Evolutionary conservation across 2,888 invertebrate species (phyloP).

Genomic region (Dynastes hyllus): DNA sequence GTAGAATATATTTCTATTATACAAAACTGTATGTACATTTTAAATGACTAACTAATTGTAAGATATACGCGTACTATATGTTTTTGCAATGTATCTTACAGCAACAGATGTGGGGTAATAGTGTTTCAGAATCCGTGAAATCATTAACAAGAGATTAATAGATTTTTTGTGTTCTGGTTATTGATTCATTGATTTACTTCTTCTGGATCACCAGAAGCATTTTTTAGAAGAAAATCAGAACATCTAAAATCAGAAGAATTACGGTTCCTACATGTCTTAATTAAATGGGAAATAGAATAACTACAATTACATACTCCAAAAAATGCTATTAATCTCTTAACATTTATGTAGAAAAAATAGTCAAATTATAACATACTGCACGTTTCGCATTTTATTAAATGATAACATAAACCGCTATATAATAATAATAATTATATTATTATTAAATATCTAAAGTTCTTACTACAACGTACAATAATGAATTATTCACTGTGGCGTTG

Average conservation of each 20-base stretch:
- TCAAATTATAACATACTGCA: background rate
- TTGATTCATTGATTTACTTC: too few relatives aligned
- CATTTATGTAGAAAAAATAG: background rate
- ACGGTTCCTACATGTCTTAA: too few relatives aligned
- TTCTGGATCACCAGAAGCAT: too few relatives aligned
- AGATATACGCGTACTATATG: background rate
- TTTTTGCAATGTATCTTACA: background rate
- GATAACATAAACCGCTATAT: background rate
- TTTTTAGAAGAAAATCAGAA: too few relatives aligned
- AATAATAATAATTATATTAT: too few relatives aligned
- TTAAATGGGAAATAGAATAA: too few relatives aligned
- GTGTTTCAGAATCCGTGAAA: background rate
- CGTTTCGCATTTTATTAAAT: background rate
- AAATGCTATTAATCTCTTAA: background rate
- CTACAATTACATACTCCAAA: background rate
- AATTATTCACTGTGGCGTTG: slow-evolving; percentile 24
- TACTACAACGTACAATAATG: slow-evolving; percentile 30
- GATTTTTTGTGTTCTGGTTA: background rate
- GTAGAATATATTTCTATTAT: slow-evolving; percentile 33
- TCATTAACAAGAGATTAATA: background rate
- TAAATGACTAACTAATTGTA: slow-evolving; percentile 17
- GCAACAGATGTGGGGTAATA: background rate
- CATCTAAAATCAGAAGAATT: too few relatives aligned
- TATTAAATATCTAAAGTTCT: slow-evolving; percentile 1
- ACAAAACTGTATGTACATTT: slow-evolving; percentile 39